Percentiles rank a stretch among this genome's conserved stretches.
Conservation (phyloP, 2,888 invertebrate species). For the Coleophora deauratella region DNA sequence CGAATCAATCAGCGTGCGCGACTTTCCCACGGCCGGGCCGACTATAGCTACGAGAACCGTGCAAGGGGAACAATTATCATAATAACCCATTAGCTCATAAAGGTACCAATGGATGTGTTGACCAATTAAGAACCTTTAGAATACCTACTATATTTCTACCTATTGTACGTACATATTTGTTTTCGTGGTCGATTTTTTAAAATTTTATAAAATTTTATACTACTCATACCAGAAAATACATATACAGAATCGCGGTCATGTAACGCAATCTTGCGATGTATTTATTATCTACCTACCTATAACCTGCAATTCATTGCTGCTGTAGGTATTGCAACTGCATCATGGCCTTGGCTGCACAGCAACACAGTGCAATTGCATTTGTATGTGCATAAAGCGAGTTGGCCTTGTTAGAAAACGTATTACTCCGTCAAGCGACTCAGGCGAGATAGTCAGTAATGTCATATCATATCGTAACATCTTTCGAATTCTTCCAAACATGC, state of each 20-base stretch:
- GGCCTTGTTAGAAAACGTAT: conserved; percentile 18
- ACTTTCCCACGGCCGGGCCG: conserved; percentile 48
- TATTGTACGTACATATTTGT: too few species aligned
- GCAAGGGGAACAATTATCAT: conserved; percentile 19
- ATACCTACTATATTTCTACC: too few species aligned
- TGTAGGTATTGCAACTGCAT: conserved; percentile 39
- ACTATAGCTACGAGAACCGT: conserved; percentile 5
- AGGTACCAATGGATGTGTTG: too few species aligned
- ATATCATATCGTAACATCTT: too few species aligned
- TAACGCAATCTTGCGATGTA: conserved; percentile 52
- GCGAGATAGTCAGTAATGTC: too few species aligned
- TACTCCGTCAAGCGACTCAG: too few species aligned
- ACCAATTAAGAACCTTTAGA: too few species aligned
- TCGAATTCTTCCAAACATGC: too few species aligned
- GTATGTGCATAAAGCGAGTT: conserved; percentile 17
- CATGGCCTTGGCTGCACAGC: conserved; percentile 62
- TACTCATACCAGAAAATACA: too few species aligned
- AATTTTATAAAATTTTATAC: too few species aligned
- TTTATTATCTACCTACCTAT: conserved; percentile 26
- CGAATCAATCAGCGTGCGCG: conserved; percentile 27
- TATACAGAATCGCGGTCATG: conserved; percentile 23
- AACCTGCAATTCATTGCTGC: conserved; percentile 47
- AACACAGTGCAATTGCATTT: conserved; percentile 54
- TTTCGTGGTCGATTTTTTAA: too few species aligned
- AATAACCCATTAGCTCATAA: conserved; percentile 37